Conservation (phyloP, 2,888 invertebrate genomes). For the Cremastinae sp. region DNA sequence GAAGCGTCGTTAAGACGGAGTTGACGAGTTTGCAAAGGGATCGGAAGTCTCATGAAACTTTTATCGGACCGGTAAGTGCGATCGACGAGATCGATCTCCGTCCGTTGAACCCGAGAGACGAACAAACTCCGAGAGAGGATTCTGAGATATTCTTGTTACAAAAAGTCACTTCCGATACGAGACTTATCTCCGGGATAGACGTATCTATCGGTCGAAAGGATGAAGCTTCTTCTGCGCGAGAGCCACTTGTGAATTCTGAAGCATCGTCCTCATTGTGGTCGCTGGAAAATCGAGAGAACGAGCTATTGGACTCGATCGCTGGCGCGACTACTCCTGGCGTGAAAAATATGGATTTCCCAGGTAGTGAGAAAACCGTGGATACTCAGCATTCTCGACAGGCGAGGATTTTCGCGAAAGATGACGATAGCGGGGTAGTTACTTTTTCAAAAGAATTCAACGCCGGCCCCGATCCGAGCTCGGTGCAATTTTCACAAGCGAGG, state of each 20-base stretch:
- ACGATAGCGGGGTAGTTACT: not conserved
- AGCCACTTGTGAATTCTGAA: constrained; percentile 44
- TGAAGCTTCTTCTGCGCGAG: constrained; percentile 1
- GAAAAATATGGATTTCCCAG: constrained; percentile 34
- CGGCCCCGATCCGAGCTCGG: not conserved
- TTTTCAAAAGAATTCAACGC: constrained; percentile 1
- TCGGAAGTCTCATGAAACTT: constrained; percentile 46
- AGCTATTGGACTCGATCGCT: constrained; percentile 22
- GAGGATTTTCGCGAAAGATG: not conserved
- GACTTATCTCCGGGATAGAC: constrained; percentile 10
- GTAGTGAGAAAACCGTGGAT: not conserved
- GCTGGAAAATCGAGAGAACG: constrained; percentile 14
- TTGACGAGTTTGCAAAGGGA: constrained; percentile 38
- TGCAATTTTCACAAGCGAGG: constrained; percentile 8
- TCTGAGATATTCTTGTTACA: not conserved
- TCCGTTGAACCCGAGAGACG: not conserved
- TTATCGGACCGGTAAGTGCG: constrained; percentile 40
- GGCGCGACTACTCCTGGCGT: constrained; percentile 5
- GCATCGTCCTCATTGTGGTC: constrained; percentile 14
- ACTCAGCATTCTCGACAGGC: constrained; percentile 9
- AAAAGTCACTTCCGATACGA: constrained; percentile 23
- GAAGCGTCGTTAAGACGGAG: constrained; percentile 46
- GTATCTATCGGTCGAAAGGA: constrained; percentile 19
- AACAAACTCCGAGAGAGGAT: constrained; percentile 6
- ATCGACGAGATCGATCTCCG: constrained; percentile 15